Conservation (phyloP, 2,888 invertebrate species). For the Trichopoda pennipes region DNA sequence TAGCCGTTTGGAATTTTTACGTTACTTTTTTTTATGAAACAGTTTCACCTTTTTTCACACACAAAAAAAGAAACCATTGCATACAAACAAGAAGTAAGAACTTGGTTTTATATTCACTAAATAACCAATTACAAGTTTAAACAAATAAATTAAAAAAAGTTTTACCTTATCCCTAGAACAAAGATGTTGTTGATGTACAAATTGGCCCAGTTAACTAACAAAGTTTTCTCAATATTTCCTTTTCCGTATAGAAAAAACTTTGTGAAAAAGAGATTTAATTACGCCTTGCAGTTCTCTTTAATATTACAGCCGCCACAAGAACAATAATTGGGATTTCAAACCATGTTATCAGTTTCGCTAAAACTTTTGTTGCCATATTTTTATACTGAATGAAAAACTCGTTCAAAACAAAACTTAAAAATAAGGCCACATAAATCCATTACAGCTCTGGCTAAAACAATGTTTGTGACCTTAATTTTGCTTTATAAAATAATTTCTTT, state of each 20-base stretch:
- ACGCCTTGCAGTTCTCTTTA: constrained; percentile 6
- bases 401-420: constrained; percentile 4
- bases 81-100: not conserved
- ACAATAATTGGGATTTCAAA: constrained; percentile 27
- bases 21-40: not conserved
- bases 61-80: not conserved
- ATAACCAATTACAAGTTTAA: constrained; percentile 21
- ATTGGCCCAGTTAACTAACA: constrained; percentile 29
- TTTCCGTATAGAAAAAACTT: constrained; percentile 17
- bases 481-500: constrained; percentile 20
- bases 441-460: constrained; percentile 21
- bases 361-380: not conserved
- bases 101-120: not conserved
- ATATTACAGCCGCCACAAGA: constrained; percentile 21
- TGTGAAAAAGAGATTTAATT: constrained; percentile 12
- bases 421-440: constrained; percentile 56
- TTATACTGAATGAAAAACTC: not conserved
- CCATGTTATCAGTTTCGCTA: not conserved
- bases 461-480: constrained; percentile 39
- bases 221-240: constrained; percentile 28
- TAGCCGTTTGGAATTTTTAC: not conserved
- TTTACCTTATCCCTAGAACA: constrained; percentile 3
- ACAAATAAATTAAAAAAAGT: constrained; percentile 9
- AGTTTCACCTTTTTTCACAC: not conserved
- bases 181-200: not conserved